These are phyloP conservation scores for human DNA, from an alignment of 2,113 vertebrate species.

Conservation along the genomic window DNA sequence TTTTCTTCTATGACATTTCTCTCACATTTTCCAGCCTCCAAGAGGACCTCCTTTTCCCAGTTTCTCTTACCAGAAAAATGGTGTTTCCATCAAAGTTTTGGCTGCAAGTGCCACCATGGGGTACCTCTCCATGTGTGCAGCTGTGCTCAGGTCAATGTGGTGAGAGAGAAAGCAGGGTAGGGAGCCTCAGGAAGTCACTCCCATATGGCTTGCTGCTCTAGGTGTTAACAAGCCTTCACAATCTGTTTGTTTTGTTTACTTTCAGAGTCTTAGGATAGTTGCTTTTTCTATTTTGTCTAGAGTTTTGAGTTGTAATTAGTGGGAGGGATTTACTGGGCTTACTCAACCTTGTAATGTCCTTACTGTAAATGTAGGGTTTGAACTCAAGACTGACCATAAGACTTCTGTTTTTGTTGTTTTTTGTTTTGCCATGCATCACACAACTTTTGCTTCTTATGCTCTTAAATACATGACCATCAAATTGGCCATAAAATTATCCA, in stretches of 20 bases:
- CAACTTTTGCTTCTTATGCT: not conserved
- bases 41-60: not conserved
- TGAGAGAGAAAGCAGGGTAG: not conserved
- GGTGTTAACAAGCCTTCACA: not conserved
- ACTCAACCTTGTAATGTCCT: not conserved
- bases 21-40: not conserved
- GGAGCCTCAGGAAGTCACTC: not conserved
- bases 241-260: not conserved
- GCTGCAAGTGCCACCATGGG: not conserved
- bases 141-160: not conserved
- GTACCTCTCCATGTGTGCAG: not conserved
- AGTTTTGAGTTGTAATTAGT: not conserved
- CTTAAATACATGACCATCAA: not conserved
- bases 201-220: not conserved
- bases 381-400: not conserved
- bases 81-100: not conserved
- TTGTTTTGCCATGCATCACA: not conserved
- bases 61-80: not conserved
- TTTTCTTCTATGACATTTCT: not conserved
- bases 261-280: not conserved
- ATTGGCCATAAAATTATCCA: not conserved
- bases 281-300: not conserved
- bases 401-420: not conserved
- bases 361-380: not conserved
- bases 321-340: not conserved